Conservation (phyloP, 2,113 vertebrate genomes). For the Sus scrofa region DNA sequence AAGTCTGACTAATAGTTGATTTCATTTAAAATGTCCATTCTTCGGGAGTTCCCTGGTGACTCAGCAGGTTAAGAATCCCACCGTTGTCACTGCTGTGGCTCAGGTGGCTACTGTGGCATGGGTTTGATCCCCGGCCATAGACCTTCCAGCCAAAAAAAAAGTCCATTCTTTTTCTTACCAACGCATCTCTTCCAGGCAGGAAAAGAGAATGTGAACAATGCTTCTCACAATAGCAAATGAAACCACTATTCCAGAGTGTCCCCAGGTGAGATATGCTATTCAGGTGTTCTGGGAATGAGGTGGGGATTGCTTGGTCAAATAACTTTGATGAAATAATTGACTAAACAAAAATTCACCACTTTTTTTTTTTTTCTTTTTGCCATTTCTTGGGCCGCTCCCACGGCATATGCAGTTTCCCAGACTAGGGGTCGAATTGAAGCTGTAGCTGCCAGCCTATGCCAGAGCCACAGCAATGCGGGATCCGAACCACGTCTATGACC, state of each 20-base stretch:
- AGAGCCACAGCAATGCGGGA: too few species aligned
- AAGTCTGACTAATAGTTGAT: background rate
- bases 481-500: too few species aligned
- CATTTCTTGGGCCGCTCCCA: too few species aligned
- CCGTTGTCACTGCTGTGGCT: too few species aligned
- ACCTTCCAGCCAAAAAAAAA: background rate
- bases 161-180: background rate
- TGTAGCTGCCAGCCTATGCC: too few species aligned
- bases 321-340: background rate
- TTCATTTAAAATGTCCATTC: constrained; percentile 6
- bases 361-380: too few species aligned
- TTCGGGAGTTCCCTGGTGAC: background rate
- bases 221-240: background rate
- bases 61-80: too few species aligned
- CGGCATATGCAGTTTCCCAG: too few species aligned
- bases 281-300: background rate
- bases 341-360: background rate
- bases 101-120: too few species aligned
- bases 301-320: background rate
- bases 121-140: too few species aligned
- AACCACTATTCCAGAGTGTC: background rate
- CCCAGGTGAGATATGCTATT: background rate
- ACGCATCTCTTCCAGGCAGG: background rate
- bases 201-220: background rate
- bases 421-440: too few species aligned